These are phyloP conservation scores for Steinernema feltiae DNA, from an alignment of 1,140 invertebrate genomes.

Conservation along the genomic window DNA sequence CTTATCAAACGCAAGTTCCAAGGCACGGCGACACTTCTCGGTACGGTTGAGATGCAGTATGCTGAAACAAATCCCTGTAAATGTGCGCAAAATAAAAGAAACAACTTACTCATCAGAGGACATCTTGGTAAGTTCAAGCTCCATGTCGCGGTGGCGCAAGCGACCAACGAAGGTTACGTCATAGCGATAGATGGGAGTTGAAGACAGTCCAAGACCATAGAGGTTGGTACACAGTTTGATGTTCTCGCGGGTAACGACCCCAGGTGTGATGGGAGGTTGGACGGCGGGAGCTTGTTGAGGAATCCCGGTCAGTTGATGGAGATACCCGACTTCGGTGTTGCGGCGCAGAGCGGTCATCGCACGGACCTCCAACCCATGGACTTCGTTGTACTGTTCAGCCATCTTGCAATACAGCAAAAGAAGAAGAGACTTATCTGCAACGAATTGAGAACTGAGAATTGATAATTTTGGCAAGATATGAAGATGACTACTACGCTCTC, in stretches of 20 bases:
- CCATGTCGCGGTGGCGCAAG: not conserved
- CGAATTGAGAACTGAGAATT: too few relatives aligned
- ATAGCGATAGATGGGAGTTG: not conserved
- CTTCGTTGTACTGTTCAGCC: too few relatives aligned
- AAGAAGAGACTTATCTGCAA: too few relatives aligned
- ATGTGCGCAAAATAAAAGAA: not conserved
- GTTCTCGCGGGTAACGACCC: not conserved
- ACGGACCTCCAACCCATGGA: too few relatives aligned
- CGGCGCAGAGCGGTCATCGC: too few relatives aligned
- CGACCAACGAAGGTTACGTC: not conserved
- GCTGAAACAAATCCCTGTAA: not conserved
- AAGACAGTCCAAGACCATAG: not conserved
- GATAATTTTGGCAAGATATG: too few relatives aligned
- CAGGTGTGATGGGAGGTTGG: too few relatives aligned
- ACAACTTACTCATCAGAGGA: not conserved
- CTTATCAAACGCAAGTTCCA: not conserved
- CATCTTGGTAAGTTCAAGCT: not conserved
- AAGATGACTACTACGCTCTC: too few relatives aligned
- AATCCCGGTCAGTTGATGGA: too few relatives aligned
- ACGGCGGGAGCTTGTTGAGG: too few relatives aligned
- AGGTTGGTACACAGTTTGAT: not conserved
- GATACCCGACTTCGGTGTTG: too few relatives aligned
- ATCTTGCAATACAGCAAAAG: too few relatives aligned
- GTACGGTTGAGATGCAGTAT: not conserved
- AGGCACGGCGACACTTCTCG: not conserved